phyloP scores from a whole-genome alignment of 2,888 invertebrate species.

The Leistus spinibarbis region DNA sequence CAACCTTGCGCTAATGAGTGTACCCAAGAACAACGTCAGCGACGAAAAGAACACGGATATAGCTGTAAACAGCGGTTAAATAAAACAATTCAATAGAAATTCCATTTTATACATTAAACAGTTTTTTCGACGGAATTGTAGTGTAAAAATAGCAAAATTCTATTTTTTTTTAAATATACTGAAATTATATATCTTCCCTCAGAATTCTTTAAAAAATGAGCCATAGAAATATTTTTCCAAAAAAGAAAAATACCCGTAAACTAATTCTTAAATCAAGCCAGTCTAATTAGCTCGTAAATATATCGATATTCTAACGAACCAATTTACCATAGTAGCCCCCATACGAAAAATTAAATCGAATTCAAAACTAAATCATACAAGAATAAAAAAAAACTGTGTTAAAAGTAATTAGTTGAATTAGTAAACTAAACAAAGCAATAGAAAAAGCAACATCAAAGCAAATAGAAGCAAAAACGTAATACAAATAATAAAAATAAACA shows the following conservation, averaged over 20 bases:
- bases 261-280: too few relatives aligned
- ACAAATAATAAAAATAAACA: neutral
- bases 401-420: slow-evolving; percentile 21
- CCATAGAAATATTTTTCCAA: too few relatives aligned
- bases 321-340: neutral
- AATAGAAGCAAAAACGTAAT: slow-evolving; percentile 30
- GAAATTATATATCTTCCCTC: too few relatives aligned
- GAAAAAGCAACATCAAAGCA: slow-evolving; percentile 39
- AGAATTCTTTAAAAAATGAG: too few relatives aligned
- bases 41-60: slow-evolving; percentile 69
- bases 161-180: too few relatives aligned
- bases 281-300: slow-evolving; percentile 16
- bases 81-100: neutral
- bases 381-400: slow-evolving; percentile 19
- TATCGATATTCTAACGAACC: neutral
- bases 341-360: slow-evolving; percentile 7
- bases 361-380: slow-evolving; percentile 34
- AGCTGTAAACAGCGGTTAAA: slow-evolving; percentile 59
- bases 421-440: slow-evolving; percentile 16
- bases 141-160: too few relatives aligned
- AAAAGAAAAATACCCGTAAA: too few relatives aligned
- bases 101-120: slow-evolving; percentile 21
- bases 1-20: slow-evolving; percentile 65
- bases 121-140: too few relatives aligned
- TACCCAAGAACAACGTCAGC: slow-evolving; percentile 70